Evolutionary conservation across 2,797 vertebrate species (phyloP), one percentile per base, ranked within the genome.

Genomic region (Botia almorhae): DNA sequence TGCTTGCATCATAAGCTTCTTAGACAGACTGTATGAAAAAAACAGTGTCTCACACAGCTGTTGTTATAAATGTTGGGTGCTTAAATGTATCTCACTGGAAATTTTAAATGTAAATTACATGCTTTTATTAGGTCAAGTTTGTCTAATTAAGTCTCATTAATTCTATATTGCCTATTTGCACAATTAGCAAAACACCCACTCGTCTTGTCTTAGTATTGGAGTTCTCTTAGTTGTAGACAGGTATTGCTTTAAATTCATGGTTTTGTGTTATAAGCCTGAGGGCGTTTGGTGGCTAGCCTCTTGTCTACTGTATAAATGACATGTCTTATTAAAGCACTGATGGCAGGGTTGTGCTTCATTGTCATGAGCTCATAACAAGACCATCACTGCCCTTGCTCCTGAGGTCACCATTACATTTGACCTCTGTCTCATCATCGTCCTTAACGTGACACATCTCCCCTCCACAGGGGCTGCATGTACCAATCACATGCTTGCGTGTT

Each of bases 341-440:
- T 90, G 91, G 90, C 87, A 85, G 85, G 87, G 86, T 87, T 81
- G 74, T 84, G 83, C 87, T 90, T 90, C 90, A 89, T 93, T 93
- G 92, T 93, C 92, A 91, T 69, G 91, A 85, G 89, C 85, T 90
- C 89, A 90, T 94, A 94, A 93, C 90, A 91, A 93, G 92, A 92
- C 92, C 91, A 92, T 94, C 92, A 93, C 93, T 90, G 91, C 91
- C 90, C 84, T 87, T 6, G 89, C 91, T 91, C 91, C 91, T 91
- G 91, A 85, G 92, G 91, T 94, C 92, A 92, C 83, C 80, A 87
- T 91, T 93, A 94, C 92, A 93, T 93, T 94, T 94, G 94, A 95
- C 93, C 93, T 89, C 89, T 89, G 88, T 91, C 89, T 92, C 89
- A 91, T 90, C 87, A 88, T 46, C 13, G 56, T 87, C 91, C 89